Evolutionary conservation across 2,888 invertebrate species (phyloP), one percentile per base, ranked within the genome.

Genomic region (Cecidostiba fungosa): DNA sequence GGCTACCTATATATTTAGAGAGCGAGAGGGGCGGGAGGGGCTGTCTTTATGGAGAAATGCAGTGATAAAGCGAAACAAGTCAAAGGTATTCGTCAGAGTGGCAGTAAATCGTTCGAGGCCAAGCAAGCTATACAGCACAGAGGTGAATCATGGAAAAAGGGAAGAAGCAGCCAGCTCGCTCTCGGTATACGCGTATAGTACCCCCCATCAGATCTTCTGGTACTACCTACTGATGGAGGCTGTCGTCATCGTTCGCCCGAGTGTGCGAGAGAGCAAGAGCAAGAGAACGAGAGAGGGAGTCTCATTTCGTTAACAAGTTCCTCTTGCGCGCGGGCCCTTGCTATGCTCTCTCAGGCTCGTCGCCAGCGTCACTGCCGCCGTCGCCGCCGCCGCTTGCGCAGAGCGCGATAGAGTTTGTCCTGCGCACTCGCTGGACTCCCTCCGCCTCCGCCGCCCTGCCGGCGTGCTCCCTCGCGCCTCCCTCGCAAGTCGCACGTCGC

Each of bases 391-490:
- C 70, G 12, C 32, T 32, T 32, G 72, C 72, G n/a, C 72, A n/a
- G 72, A 36, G 19, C 32, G 12, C 32, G 70, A 36, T 3, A 3
- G n/a, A n/a, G 72, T n/a, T 4, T 72, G 74, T 47, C 74, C 74
- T 74, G 74, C 74, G 74, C 74, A 74, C 26, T 74, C 26, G 19
- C 54, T 54, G 12, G 14, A 12, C 47, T 47, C 47, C 47, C 16
- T 14, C 47, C 47, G 14, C 47, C 47, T 16, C 16, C n/a, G 54
- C 73, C 12, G n/a, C n/a, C 73, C 12, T n/a, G 32, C 70, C 73
- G 73, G 43, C 73, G n/a, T 39, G 73, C 23, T 26, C 47, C 47
- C 43, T 14, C 43, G 43, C 4, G 36, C 47, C n/a, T n/a, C 54
- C 6, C 54, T n/a, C n/a, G 54, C 54, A 50, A 12, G n/a, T n/a